These are phyloP conservation scores for Hymenopus coronatus DNA, from an alignment of 2,888 invertebrate genomes.

Conservation along the genomic window DNA sequence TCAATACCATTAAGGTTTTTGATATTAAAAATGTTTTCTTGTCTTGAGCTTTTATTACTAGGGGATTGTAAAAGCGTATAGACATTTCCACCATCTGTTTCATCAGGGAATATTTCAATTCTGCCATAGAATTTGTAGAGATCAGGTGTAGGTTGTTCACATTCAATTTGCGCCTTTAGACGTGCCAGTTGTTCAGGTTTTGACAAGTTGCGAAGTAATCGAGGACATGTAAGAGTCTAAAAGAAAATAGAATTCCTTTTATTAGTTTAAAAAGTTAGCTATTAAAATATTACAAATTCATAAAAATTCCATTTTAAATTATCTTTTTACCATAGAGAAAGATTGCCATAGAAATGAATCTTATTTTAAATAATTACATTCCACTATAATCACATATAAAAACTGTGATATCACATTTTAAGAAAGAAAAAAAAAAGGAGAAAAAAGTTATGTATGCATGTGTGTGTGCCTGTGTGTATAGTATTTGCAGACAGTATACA, in stretches of 20 bases:
- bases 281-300: neutral
- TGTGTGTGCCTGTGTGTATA: too few relatives aligned
- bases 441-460: too few relatives aligned
- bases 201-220: constrained; percentile 39
- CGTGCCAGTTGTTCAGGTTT: constrained; percentile 42
- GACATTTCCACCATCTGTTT: neutral
- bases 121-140: constrained; percentile 76
- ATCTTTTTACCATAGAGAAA: neutral
- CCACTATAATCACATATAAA: too few relatives aligned
- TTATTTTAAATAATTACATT: too few relatives aligned
- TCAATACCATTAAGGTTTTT: neutral
- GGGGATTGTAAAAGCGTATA: neutral
- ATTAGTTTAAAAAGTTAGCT: neutral
- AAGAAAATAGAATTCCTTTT: neutral
- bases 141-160: constrained; percentile 70
- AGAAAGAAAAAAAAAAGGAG: too few relatives aligned
- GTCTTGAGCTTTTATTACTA: neutral
- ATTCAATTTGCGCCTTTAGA: constrained; percentile 61
- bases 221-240: constrained; percentile 45
- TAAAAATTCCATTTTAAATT: neutral
- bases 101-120: constrained; percentile 43
- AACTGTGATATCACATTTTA: too few relatives aligned
- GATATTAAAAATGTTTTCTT: neutral
- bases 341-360: too few relatives aligned
- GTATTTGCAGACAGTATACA: too few relatives aligned